Evolutionary conservation across 2,888 invertebrate species (phyloP).

Genomic region (Trachelus iudaicus): DNA sequence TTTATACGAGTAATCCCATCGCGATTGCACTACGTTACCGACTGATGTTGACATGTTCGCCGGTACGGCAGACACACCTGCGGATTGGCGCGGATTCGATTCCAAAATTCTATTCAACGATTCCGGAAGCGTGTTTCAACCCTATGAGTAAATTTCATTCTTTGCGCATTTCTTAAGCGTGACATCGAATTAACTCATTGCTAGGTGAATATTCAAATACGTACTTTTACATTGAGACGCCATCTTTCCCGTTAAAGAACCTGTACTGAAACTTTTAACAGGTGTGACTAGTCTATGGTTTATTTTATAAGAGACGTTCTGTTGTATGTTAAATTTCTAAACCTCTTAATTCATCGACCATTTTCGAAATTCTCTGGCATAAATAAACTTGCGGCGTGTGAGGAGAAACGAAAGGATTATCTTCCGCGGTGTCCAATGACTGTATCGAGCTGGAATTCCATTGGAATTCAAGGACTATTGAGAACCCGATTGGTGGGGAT

Average conservation of each 20-base stretch:
- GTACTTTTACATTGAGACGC: neutral
- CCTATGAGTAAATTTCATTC: neutral
- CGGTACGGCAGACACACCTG: neutral
- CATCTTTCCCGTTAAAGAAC: neutral
- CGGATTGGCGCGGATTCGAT: neutral
- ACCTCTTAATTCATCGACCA: neutral
- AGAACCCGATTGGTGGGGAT: slow-evolving; percentile 7
- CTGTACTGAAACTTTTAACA: neutral
- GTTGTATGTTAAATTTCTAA: neutral
- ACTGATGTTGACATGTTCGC: neutral
- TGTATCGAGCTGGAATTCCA: neutral
- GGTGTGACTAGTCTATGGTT: neutral
- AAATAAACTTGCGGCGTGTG: neutral
- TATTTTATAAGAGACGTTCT: neutral
- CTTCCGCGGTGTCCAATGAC: neutral
- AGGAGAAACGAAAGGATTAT: neutral
- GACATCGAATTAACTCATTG: neutral
- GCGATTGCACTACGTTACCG: neutral
- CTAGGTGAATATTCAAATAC: neutral
- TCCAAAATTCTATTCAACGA: neutral
- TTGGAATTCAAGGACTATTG: neutral
- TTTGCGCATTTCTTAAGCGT: neutral
- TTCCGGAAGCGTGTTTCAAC: neutral
- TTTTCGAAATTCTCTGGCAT: neutral
- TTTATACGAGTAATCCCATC: neutral